phyloP scores from a whole-genome alignment of 2,888 invertebrate species.

The Linyphia triangularis region DNA sequence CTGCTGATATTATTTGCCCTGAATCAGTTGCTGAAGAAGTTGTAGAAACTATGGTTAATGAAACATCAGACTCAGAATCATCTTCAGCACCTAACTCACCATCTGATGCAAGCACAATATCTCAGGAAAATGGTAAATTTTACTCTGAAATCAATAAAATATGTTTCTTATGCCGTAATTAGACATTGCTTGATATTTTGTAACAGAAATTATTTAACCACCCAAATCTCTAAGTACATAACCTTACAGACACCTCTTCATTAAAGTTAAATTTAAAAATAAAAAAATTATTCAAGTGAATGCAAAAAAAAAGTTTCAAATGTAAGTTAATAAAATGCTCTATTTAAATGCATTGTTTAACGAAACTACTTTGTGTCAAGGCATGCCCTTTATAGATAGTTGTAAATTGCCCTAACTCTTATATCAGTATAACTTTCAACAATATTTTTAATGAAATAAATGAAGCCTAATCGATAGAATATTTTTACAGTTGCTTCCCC shows the following conservation, averaged over 20 bases:
- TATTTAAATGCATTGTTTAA: no score
- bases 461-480: no score
- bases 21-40: conserved; percentile 34
- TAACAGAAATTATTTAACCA: background rate
- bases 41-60: conserved; percentile 1
- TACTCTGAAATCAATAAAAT: background rate
- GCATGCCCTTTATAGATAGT: no score
- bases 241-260: background rate
- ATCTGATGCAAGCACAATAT: background rate
- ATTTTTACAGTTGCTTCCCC: no score
- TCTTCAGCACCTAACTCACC: background rate
- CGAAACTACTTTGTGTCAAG: no score
- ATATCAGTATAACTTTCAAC: no score
- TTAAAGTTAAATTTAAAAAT: background rate
- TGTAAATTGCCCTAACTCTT: no score
- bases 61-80: background rate
- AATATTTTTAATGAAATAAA: no score
- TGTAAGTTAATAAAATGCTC: no score
- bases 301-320: background rate
- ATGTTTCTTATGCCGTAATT: no score
- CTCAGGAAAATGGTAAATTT: background rate
- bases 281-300: background rate
- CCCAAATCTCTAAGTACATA: background rate
- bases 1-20: conserved; percentile 9
- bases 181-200: background rate